Percentiles rank a stretch among this genome's conserved stretches.
phyloP scores from a whole-genome alignment of 2,888 invertebrate species.

The Lomographa bimaculata region DNA sequence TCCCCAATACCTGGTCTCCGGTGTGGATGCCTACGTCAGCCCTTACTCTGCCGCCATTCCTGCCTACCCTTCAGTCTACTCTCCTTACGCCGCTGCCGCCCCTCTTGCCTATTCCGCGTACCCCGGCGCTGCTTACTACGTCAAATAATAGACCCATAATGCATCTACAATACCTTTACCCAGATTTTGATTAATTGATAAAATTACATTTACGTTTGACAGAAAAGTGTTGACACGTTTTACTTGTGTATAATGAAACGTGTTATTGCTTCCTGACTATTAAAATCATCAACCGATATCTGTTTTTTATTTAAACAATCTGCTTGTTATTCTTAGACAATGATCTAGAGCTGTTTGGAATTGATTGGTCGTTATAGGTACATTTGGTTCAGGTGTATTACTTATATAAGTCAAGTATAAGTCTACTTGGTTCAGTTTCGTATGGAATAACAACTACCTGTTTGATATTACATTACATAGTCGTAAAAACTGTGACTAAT shows the following conservation, averaged over 20 bases:
- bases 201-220: background rate
- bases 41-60: slow-evolving; percentile 34
- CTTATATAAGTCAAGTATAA: too few species aligned
- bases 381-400: background rate
- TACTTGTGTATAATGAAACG: background rate
- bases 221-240: background rate
- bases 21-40: slow-evolving; percentile 54
- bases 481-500: slow-evolving; percentile 5
- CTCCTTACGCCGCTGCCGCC: slow-evolving; percentile 49
- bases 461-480: slow-evolving; percentile 7
- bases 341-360: background rate
- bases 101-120: slow-evolving; percentile 52
- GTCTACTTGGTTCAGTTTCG: slow-evolving; percentile 3
- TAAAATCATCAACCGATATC: slow-evolving; percentile 5
- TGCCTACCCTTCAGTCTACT: slow-evolving; percentile 38
- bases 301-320: slow-evolving; percentile 3
- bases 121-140: slow-evolving; percentile 38
- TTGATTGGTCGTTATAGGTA: background rate
- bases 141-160: too few species aligned
- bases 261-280: slow-evolving; percentile 7
- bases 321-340: slow-evolving; percentile 2
- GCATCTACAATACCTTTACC: too few species aligned
- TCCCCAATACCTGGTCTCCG: slow-evolving; percentile 48
- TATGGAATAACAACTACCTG: slow-evolving; percentile 17
- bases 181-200: too few species aligned